Conservation (phyloP, 2,797 vertebrate species). For the Coreius guichenoti region DNA sequence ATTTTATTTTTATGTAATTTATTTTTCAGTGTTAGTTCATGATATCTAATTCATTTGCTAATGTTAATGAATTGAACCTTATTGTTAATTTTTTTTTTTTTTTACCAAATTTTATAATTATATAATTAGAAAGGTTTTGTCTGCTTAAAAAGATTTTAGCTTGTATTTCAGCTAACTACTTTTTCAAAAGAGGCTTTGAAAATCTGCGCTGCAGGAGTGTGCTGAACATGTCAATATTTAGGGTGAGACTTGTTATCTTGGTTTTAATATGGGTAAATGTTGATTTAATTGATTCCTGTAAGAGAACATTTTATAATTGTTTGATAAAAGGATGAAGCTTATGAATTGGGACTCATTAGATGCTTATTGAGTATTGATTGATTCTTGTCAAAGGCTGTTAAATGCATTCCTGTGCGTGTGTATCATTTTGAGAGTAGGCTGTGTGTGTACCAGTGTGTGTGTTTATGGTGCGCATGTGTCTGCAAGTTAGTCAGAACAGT, state of each 20-base stretch:
- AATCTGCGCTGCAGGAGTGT: background rate
- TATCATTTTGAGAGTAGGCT: background rate
- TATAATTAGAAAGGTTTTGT: background rate
- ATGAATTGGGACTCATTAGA: slow-evolving; percentile 49
- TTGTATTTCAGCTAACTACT: background rate
- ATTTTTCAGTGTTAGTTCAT: background rate
- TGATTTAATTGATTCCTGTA: slow-evolving; percentile 42
- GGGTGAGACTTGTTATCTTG: slow-evolving; percentile 22
- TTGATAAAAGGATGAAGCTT: slow-evolving; percentile 41
- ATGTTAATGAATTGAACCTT: background rate
- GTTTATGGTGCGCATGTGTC: slow-evolving; percentile 35
- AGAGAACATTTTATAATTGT: slow-evolving; percentile 40
- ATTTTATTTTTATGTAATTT: background rate
- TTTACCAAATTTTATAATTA: too few species aligned
- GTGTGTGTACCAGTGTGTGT: slow-evolving; percentile 21
- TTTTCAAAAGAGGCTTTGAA: background rate
- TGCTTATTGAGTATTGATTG: slow-evolving; percentile 45
- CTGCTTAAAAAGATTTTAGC: background rate
- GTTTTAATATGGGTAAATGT: background rate
- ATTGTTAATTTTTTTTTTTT: background rate
- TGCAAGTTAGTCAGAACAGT: slow-evolving; percentile 61
- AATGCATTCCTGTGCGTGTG: slow-evolving; percentile 20
- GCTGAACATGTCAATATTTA: slow-evolving; percentile 16
- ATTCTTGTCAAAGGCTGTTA: slow-evolving; percentile 25
- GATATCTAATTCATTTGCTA: background rate